Conservation (phyloP, 1,140 invertebrate genomes). For the Drosophila nigromelanica region DNA sequence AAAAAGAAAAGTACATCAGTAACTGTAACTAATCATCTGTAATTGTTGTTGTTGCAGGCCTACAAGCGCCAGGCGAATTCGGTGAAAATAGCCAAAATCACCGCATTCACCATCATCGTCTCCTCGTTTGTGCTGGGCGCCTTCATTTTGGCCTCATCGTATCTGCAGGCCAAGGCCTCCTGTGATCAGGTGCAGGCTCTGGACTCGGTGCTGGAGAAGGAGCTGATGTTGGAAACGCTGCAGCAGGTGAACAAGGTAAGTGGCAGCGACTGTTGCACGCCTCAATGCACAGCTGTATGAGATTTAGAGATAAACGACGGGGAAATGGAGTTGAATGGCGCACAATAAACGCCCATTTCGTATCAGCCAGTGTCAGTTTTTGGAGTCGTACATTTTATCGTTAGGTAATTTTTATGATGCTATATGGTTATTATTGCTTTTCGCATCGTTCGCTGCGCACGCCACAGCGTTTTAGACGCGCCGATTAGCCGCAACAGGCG, state of each 20-base stretch:
- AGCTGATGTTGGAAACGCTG: constrained; percentile 87
- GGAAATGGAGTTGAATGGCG: neutral
- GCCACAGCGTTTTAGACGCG: constrained; percentile 39
- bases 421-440: constrained; percentile 36
- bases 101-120: constrained; percentile 90
- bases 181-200: constrained; percentile 88
- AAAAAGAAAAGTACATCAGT: neutral
- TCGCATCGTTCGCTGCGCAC: constrained; percentile 69
- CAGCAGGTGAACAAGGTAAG: constrained; percentile 85
- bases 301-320: neutral
- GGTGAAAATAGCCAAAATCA: constrained; percentile 92
- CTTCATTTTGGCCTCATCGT: constrained; percentile 91
- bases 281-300: constrained; percentile 57
- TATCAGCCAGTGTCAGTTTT: constrained; percentile 52
- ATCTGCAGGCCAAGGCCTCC: constrained; percentile 90
- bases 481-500: constrained; percentile 39
- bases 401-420: constrained; percentile 58
- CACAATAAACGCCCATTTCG: constrained; percentile 32
- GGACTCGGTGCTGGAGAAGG: constrained; percentile 87
- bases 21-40: neutral
- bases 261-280: constrained; percentile 54
- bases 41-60: constrained; percentile 86
- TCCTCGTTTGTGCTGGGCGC: constrained; percentile 90
- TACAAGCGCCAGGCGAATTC: constrained; percentile 89
- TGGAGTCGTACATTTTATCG: constrained; percentile 13